These are phyloP conservation scores for Scaptomyza reducta DNA, from an alignment of 2,888 invertebrate species.

Conservation along the genomic window DNA sequence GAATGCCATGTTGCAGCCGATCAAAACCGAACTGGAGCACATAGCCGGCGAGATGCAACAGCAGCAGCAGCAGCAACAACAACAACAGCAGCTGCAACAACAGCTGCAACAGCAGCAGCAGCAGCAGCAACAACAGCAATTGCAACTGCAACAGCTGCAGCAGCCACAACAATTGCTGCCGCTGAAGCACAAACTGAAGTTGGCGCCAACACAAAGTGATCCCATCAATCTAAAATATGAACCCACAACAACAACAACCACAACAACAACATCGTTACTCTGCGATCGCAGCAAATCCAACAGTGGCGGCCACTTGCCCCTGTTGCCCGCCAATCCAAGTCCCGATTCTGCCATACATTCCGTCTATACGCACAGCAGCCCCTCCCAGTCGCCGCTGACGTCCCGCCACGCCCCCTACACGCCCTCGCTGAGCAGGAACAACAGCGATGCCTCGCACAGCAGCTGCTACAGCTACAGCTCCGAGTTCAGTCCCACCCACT, in stretches of 20 bases:
- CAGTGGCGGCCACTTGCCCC: slow-evolving; percentile 85
- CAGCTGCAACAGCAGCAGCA: slow-evolving; percentile 4
- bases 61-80: slow-evolving; percentile 41
- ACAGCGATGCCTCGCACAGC: slow-evolving; percentile 95
- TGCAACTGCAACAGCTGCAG: slow-evolving; percentile 10
- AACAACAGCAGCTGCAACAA: slow-evolving; percentile 11
- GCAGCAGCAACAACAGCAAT: slow-evolving; percentile 16
- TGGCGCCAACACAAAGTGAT: slow-evolving; percentile 83
- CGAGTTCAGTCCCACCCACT: slow-evolving; percentile 93
- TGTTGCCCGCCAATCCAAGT: slow-evolving; percentile 92
- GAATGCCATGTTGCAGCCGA: slow-evolving; percentile 51
- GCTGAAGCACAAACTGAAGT: slow-evolving; percentile 66
- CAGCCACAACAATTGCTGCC: slow-evolving; percentile 29
- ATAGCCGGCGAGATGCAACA: slow-evolving; percentile 73
- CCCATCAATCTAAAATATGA: slow-evolving; percentile 84
- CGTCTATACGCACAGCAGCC: slow-evolving; percentile 91
- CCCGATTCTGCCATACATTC: slow-evolving; percentile 96
- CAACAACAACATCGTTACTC: slow-evolving; percentile 77
- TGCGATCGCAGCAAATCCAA: slow-evolving; percentile 87
- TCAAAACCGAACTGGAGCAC: slow-evolving; percentile 79
- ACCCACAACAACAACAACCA: slow-evolving; percentile 49
- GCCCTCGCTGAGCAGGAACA: slow-evolving; percentile 93
- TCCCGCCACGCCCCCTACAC: slow-evolving; percentile 92
- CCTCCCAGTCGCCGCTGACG: slow-evolving; percentile 93
- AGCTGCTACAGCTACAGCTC: slow-evolving; percentile 95